Evolutionary conservation across 1,140 invertebrate species (phyloP), one percentile per base, ranked within the genome.

Genomic region (Drosophila pseudoobscura): DNA sequence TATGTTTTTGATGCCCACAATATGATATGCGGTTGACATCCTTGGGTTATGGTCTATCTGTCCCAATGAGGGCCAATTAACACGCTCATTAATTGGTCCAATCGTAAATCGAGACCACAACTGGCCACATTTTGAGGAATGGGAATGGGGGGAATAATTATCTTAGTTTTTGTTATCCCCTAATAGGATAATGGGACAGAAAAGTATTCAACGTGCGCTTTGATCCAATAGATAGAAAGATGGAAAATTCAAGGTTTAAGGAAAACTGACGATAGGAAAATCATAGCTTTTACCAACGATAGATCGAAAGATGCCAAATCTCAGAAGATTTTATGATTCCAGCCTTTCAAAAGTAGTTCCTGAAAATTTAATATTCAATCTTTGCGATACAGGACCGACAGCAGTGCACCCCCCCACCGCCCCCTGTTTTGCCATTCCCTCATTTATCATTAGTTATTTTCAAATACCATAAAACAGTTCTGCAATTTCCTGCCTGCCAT

Each of bases 31-130:
- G 78, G 78, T 59, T 80, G 66, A 72, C 70, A 57, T 54, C 20
- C 46, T 62, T 39, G 35, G 74, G 75, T 63, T 62, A 87, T 78
- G 80, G 68, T 39, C 55, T 85, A 75, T 77, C 76, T 85, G 64
- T 64, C 49, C 44, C 52, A 50, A 64, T 84, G 72, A 84, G 61
- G 61, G 55, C 70, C 82, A 87, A 87, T 87, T 87, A 87, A 88
- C 82, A 87, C 70, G 78, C 70, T 65, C 59, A 75, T 85, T 87
- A 87, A 60, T 53, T 41, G 59, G 11, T 24, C 31, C 46, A 51
- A 35, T 39, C 24, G 44, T 53, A 75, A 88, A 87, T 87, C 69
- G 75, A 78, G 75, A 24, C 24, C 52, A 60, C 82, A 87, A 87
- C 82, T 87, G 82, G 78, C 76, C 7, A 20, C 13, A 85, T 85